These are phyloP conservation scores for Lucilia cuprina DNA, from an alignment of 1,140 invertebrate species.

Conservation along the genomic window DNA sequence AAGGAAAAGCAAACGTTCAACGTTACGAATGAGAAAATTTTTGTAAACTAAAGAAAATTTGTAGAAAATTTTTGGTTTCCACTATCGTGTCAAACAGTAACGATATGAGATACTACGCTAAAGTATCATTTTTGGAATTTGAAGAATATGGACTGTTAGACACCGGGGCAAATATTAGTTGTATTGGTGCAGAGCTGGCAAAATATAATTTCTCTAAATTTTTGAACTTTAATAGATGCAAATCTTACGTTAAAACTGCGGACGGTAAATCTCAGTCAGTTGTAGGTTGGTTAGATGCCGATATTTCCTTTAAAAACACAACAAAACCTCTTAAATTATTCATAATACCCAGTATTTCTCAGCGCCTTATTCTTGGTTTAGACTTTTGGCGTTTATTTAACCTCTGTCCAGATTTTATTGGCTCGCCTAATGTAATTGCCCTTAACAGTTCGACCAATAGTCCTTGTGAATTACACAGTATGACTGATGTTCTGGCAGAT, in stretches of 20 bases:
- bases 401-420: neutral
- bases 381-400: neutral
- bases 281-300: neutral
- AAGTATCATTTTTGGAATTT: neutral
- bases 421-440: constrained; percentile 1
- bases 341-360: neutral
- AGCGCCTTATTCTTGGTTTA: neutral
- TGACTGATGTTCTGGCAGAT: neutral
- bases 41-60: neutral
- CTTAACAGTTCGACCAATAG: neutral
- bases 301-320: neutral
- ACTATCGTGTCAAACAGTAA: neutral
- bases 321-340: neutral
- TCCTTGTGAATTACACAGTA: neutral
- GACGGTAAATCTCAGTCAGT: neutral
- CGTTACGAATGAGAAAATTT: neutral
- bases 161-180: no score
- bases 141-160: neutral
- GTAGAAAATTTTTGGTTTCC: neutral
- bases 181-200: neutral
- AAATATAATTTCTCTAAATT: neutral
- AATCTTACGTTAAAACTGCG: neutral
- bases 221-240: neutral
- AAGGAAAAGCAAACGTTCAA: neutral
- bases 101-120: neutral